phyloP scores from a whole-genome alignment of 2,888 invertebrate species.

The Coelinius sp. region DNA sequence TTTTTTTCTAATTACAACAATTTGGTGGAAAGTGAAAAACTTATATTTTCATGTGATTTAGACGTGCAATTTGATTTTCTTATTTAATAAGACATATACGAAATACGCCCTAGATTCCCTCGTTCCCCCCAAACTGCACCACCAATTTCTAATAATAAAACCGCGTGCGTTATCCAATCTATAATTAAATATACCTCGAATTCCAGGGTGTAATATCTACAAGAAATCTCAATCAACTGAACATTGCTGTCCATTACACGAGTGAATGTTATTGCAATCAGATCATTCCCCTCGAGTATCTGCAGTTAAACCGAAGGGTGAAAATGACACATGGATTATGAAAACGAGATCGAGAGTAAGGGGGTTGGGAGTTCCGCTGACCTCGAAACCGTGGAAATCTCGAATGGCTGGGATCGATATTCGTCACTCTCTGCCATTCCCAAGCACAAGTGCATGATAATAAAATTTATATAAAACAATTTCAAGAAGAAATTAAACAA shows the following conservation, averaged over 20 bases:
- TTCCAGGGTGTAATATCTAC: not conserved
- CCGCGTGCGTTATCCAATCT: not conserved
- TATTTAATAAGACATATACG: not conserved
- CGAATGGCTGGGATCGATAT: slow-evolving; percentile 56
- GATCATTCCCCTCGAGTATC: slow-evolving; percentile 22
- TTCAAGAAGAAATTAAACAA: not conserved
- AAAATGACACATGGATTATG: slow-evolving; percentile 11
- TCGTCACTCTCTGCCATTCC: slow-evolving; percentile 41
- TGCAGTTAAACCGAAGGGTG: slow-evolving; percentile 6
- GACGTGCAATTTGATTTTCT: too few relatives aligned
- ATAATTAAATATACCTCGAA: slow-evolving; percentile 10
- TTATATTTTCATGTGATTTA: too few relatives aligned
- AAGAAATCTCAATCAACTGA: not conserved
- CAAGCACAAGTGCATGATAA: not conserved
- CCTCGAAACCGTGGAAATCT: slow-evolving; percentile 57
- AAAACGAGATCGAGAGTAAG: slow-evolving; percentile 56
- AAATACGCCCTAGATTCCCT: not conserved
- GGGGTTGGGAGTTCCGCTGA: slow-evolving; percentile 57
- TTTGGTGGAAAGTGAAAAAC: too few relatives aligned
- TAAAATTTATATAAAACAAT: not conserved
- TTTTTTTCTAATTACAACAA: too few relatives aligned
- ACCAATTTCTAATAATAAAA: not conserved
- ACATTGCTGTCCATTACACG: not conserved
- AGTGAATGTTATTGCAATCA: too few relatives aligned
- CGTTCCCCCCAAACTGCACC: not conserved